Base-by-base conservation (phyloP, 1,140 invertebrate species). In the Phthorimaea operculella region DNA sequence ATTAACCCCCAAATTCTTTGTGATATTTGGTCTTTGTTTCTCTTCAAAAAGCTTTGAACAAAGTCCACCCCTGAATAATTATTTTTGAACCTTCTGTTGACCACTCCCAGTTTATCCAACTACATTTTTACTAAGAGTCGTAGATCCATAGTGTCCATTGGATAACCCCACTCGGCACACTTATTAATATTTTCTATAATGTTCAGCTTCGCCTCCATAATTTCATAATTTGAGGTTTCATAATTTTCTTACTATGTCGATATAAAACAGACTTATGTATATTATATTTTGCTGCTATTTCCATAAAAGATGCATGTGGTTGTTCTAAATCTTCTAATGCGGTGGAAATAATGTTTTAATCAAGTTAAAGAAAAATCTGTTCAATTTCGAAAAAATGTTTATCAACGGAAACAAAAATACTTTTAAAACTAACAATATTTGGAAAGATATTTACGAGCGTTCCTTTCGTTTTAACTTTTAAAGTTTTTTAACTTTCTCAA, bases 151-250 rank as follows among this genome's bases (percentile, higher is more conserved):
- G 56, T 36, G 57, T 57, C 55, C 49, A 75, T 47, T 4, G 67
- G 69, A 53, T 70, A 72, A 17, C 71, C 69, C 60, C 68, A 75
- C 12, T 66, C 63, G 4, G 57, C 59, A 52, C 60, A 65, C 16
- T 55, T 53, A 55, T 59, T 63, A 18, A 60, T 44, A 52, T 58
- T 50, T 45, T 66, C 18, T 17, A 66, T 50, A 10, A 65, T 51
- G 36, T 57, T 47, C 18, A 36, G 6, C 51, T 65, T 58, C n/a
- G 14, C 60, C 51, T 17, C 64, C 64, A n/a, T n/a, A n/a, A n/a
- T n/a, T n/a, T n/a, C n/a, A n/a, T n/a, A n/a, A n/a, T n/a, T 17
- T 57, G 59, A 15, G 15, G 21, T 52, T 59, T 65, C 63, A 65
- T 65, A 16, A 28, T 28, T 21, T 39, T 49, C 17, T 49, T 59